A percentile compares a stretch with the other conserved stretches of the same genome.
phyloP scores from a whole-genome alignment of 23 tunicate species.

The Clavelina lepadiformis region DNA sequence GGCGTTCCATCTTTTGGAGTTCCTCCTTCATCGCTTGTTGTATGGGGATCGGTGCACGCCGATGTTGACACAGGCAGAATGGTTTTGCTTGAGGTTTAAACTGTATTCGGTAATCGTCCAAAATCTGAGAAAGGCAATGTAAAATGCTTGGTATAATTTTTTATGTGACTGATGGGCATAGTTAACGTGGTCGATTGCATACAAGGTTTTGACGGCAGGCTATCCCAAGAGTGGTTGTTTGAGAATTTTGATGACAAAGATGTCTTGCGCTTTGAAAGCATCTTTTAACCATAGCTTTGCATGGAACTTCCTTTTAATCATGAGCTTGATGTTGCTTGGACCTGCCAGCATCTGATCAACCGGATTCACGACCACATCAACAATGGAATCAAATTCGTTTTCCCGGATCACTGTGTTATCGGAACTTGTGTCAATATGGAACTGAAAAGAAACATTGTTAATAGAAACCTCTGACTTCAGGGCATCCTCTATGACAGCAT shows the following conservation, averaged over 20 bases:
- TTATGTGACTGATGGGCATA: no score
- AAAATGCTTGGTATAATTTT: no score
- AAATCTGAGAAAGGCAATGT: no score
- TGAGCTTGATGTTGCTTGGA: background rate
- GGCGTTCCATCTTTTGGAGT: no score
- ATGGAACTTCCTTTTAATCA: constrained; percentile 2
- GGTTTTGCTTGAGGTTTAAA: no score
- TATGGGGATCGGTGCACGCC: no score
- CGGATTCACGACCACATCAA: background rate
- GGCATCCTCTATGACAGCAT: background rate
- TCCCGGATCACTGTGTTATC: constrained; percentile 14
- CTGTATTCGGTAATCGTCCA: no score
- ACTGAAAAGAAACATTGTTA: background rate
- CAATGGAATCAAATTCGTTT: background rate
- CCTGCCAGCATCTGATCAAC: background rate
- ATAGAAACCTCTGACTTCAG: background rate
- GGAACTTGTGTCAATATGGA: constrained; percentile 29
- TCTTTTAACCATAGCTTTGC: background rate
- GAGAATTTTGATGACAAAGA: background rate
- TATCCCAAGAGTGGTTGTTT: constrained; percentile 17
- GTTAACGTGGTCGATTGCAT: background rate
- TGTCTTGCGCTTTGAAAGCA: background rate
- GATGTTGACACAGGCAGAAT: no score
- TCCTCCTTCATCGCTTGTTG: no score
- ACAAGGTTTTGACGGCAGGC: constrained; percentile 12